These are phyloP conservation scores for Colostygia pectinataria DNA, from an alignment of 2,888 invertebrate genomes.

Conservation along the genomic window DNA sequence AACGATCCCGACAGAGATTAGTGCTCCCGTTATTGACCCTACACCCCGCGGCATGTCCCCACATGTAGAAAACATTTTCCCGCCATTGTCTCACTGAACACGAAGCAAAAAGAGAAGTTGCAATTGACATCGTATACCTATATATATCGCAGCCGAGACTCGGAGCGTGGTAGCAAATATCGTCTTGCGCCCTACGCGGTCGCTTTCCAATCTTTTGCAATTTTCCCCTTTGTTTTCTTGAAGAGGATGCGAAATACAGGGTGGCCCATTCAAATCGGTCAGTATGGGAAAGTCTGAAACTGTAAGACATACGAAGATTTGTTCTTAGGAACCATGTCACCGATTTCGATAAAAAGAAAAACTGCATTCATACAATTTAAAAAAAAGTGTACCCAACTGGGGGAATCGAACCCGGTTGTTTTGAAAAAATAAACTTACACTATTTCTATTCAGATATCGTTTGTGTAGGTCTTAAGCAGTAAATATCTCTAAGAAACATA, in stretches of 20 bases:
- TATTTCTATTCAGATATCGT: too few species aligned
- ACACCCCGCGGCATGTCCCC: constrained; percentile 55
- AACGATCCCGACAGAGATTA: constrained; percentile 78
- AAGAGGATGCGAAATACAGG: constrained; percentile 45
- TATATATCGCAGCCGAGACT: constrained; percentile 34
- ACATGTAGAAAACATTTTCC: constrained; percentile 75
- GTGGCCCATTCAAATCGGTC: too few species aligned
- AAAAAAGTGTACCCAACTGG: too few species aligned
- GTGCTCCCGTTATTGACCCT: constrained; percentile 71
- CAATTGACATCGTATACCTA: constrained; percentile 75
- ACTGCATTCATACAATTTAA: too few species aligned
- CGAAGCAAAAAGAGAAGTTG: constrained; percentile 68
- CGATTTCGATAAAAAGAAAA: too few species aligned
- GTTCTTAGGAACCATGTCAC: too few species aligned
- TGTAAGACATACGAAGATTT: too few species aligned
- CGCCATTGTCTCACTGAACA: constrained; percentile 72
- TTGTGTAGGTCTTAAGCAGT: too few species aligned
- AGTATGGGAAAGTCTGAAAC: too few species aligned
- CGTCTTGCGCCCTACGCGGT: constrained; percentile 34
- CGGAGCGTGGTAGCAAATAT: constrained; percentile 25
- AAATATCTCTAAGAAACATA: too few species aligned
- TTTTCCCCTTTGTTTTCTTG: constrained; percentile 58
- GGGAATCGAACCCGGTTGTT: too few species aligned
- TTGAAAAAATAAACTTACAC: too few species aligned
- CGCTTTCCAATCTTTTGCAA: constrained; percentile 43